Conservation (phyloP, 1,140 invertebrate genomes). For the Micrasema minimum region DNA sequence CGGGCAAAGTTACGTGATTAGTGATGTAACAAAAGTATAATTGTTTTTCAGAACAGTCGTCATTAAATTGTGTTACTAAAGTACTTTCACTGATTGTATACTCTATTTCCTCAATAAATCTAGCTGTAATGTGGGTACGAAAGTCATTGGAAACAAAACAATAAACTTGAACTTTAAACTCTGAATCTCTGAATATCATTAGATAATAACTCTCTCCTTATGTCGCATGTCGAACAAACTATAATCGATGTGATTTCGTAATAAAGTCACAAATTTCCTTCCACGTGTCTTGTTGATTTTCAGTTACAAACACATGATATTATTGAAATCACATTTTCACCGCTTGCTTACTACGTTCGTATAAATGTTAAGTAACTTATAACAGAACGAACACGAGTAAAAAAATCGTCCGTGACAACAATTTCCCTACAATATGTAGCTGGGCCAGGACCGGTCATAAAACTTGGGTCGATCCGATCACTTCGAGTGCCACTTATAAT, state of each 20-base stretch:
- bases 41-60: too few relatives aligned
- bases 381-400: slow-evolving; percentile 1
- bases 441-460: slow-evolving; percentile 20
- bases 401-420: slow-evolving; percentile 1
- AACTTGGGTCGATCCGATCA: slow-evolving; percentile 44
- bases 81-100: too few relatives aligned
- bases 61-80: too few relatives aligned
- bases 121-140: too few relatives aligned
- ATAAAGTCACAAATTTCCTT: slow-evolving; percentile 21
- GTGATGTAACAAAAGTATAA: too few relatives aligned
- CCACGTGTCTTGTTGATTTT: slow-evolving; percentile 15
- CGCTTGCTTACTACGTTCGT: slow-evolving; percentile 28
- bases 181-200: slow-evolving; percentile 10
- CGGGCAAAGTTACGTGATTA: too few relatives aligned
- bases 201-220: slow-evolving; percentile 26
- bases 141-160: slow-evolving; percentile 8
- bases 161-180: slow-evolving; percentile 28
- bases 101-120: too few relatives aligned
- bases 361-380: not conserved
- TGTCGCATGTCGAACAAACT: slow-evolving; percentile 19
- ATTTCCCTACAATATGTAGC: not conserved
- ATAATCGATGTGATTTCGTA: slow-evolving; percentile 33
- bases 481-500: slow-evolving; percentile 47
- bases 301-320: slow-evolving; percentile 9
- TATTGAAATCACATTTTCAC: slow-evolving; percentile 32